Base-by-base conservation (phyloP, 2,888 invertebrate species). In the Drosophila dives region DNA sequence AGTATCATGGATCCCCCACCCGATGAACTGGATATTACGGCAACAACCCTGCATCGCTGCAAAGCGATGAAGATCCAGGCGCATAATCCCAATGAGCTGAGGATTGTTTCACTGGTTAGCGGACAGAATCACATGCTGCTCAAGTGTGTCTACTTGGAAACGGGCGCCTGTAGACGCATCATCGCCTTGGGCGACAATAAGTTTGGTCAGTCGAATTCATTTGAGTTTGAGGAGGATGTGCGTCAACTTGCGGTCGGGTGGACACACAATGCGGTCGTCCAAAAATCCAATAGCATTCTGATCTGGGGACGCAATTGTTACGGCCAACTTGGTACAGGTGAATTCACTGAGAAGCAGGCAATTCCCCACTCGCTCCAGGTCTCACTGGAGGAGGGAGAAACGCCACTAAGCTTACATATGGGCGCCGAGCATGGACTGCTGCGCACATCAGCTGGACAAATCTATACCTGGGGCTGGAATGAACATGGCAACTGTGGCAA, bases 401-500 rank as follows among this genome's bases (percentile, higher is more conserved):
- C 66, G 2, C 90, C 92, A 0, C 85, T 80, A 7, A 78, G 81
- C n/a, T 29, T 93, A 0, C 89, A 92, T 76, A 92, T 96, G 80
- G 97, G 97, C 2, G 96, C 97, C 0, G 97, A 97, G 87, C 97
- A 97, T 90, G 96, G 95, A 51, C 91, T 97, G 77, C 95, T 96
- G 72, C 92, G 96, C 75, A 94, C 95, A 82, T 94, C 94, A 8
- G 94, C 95, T 66, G 95, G 95, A 38, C 94, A 94, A 56, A 91
- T 97, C 8, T 95, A 95, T 90, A 95, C 96, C 26, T 98, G 97
- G 97, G 97, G 97, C 1, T 98, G 97, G 97, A 97, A 98, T 93
- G 97, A 98, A 90, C 97, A 97, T 93, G 96, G 96, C 45, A 97
- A 96, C 91, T 97, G 97, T 86, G 97, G 97, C 62, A 95, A 95